Base-by-base conservation (phyloP, 2,888 invertebrate species). In the Harpagoxenus sublaevis region DNA sequence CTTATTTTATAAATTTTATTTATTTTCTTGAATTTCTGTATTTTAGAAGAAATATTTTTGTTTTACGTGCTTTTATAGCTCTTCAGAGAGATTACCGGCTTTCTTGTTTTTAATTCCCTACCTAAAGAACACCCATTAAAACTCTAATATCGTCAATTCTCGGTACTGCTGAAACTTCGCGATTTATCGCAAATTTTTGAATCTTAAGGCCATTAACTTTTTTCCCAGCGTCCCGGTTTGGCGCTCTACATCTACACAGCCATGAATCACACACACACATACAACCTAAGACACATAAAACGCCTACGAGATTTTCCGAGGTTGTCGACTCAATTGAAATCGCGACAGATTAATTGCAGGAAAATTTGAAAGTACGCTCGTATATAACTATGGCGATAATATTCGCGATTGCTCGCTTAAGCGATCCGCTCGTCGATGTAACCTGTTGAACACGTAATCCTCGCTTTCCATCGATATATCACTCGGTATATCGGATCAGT, bases 371-470 rank as follows among this genome's bases (percentile, higher is more conserved):
- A 79, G 35, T 62, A 15, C 35, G 31, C 48, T 75, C 23, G 28
- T 15, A 18, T 28, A 53, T 42, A 28, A 12, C 6, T n/a, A 39
- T 10, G 2, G 12, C 15, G 12, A 62, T 73, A 51, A 81, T 81
- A 62, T 62, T 60, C 28, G 39, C 60, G 39, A 71, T 48, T 53
- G 42, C 55, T 68, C 45, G 45, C 68, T 45, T 55, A 55, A 71
- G 12, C 73, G 45, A 79, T 57, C 57, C 45, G 23, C 57, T 70
- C 39, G 23, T 12, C 48, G 18, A 39, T 74, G 74, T 81, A 81
- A 81, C 79, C 79, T 81, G 79, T 81, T 81, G 79, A 81, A 60
- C 75, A 60, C 45, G 18, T 71, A 73, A 79, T 79, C 74, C 60
- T 60, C 48, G 23, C 18, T 79, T 79, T 79, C 57, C 73, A 79